Evolutionary conservation across 2,113 vertebrate species (phyloP).

Genomic region (Hydrochoerus hydrochaeris): DNA sequence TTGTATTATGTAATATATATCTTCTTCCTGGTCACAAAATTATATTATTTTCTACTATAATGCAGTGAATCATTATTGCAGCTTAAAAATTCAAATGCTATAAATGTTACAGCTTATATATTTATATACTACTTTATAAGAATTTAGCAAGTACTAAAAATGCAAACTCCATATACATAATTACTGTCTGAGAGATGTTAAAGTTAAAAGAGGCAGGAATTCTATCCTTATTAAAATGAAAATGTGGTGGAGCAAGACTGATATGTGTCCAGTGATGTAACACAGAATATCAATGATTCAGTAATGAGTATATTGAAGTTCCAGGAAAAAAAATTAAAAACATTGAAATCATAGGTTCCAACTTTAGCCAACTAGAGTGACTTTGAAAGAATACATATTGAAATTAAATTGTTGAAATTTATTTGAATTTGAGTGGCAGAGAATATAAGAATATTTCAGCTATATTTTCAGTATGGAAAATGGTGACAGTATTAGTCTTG

Average conservation of each 20-base stretch:
- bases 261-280: not conserved
- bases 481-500: not conserved
- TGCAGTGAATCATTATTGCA: not conserved
- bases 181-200: not conserved
- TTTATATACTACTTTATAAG: not conserved
- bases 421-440: not conserved
- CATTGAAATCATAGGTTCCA: not conserved
- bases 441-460: not conserved
- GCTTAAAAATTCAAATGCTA: not conserved
- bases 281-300: not conserved
- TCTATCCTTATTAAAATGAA: not conserved
- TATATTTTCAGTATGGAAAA: not conserved
- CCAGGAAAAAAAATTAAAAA: not conserved
- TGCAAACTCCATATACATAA: not conserved
- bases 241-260: not conserved
- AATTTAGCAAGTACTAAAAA: not conserved
- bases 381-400: not conserved
- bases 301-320: not conserved
- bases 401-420: not conserved
- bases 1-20: not conserved
- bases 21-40: not conserved
- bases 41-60: not conserved
- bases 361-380: not conserved
- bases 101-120: not conserved
- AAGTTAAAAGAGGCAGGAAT: not conserved